Percentiles rank a stretch among this genome's conserved stretches.
phyloP scores from a whole-genome alignment of 1,140 invertebrate species.

The Aphelenchoides besseyi region DNA sequence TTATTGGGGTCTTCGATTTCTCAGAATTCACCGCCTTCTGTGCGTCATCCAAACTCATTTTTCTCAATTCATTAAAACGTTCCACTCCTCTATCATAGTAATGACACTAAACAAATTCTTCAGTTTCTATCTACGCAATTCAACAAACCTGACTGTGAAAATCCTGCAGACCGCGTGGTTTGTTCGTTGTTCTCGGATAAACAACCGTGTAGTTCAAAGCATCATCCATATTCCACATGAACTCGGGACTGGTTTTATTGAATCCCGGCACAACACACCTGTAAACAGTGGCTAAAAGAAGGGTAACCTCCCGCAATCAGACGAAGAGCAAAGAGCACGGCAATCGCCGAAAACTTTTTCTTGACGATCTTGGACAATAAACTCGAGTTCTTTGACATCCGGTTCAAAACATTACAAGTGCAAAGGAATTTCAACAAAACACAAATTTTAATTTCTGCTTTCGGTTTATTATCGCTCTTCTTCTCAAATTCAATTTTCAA shows the following conservation, averaged over 20 bases:
- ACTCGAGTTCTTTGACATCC: too few species aligned
- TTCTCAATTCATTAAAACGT: constrained; percentile 50
- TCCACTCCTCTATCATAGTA: constrained; percentile 52
- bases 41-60: constrained; percentile 45
- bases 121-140: background rate
- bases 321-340: too few species aligned
- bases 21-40: constrained; percentile 33
- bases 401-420: too few species aligned
- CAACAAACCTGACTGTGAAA: constrained; percentile 52
- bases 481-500: too few species aligned
- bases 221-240: constrained; percentile 49
- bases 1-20: constrained; percentile 31
- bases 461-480: too few species aligned
- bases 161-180: constrained; percentile 44
- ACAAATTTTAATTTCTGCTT: too few species aligned
- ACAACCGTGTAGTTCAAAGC: constrained; percentile 49
- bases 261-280: constrained; percentile 54
- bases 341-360: too few species aligned
- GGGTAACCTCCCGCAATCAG: too few species aligned
- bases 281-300: background rate
- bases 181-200: constrained; percentile 52
- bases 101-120: constrained; percentile 46
- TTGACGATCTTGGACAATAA: too few species aligned
- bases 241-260: constrained; percentile 37
- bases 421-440: too few species aligned